A percentile compares a stretch with the other conserved stretches of the same genome.
These are phyloP conservation scores for Phorcus lineatus DNA, from an alignment of 2,888 invertebrate species.

Conservation along the genomic window DNA sequence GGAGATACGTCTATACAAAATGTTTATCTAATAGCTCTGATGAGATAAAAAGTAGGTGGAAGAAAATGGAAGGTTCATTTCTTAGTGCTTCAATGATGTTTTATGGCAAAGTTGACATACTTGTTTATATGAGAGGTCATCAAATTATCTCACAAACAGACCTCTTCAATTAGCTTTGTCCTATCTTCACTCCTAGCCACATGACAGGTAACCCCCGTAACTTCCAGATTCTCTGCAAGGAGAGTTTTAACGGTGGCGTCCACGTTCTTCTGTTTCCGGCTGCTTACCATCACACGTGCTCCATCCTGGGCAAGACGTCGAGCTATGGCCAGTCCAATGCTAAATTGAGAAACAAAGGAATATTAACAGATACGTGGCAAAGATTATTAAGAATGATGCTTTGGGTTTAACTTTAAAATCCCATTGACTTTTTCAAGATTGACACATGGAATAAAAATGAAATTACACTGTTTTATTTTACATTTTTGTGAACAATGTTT, in stretches of 20 bases:
- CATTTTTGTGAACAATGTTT: no score
- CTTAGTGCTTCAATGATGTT: no score
- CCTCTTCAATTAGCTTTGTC: constrained; percentile 83
- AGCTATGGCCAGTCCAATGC: constrained; percentile 93
- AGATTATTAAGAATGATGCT: no score
- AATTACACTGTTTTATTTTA: no score
- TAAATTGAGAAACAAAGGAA: constrained; percentile 52
- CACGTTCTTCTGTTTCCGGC: constrained; percentile 91
- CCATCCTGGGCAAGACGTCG: constrained; percentile 90
- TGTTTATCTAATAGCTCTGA: not conserved
- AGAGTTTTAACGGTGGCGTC: constrained; percentile 84
- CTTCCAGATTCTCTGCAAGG: constrained; percentile 82
- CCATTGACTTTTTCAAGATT: no score
- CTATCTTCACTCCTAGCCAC: constrained; percentile 89
- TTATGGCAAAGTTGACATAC: no score
- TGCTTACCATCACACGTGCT: constrained; percentile 92
- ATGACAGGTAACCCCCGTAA: constrained; percentile 90
- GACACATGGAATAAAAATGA: no score
- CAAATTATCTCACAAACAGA: constrained; percentile 64
- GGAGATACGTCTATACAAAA: not conserved
- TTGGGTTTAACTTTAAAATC: no score
- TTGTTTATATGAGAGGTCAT: not conserved
- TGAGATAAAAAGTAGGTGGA: no score
- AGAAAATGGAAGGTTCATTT: no score
- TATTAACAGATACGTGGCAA: no score